Evolutionary conservation across 2,888 invertebrate genomes (phyloP), one percentile per base, ranked within the genome.

Genomic region (Yponomeuta sedellus): DNA sequence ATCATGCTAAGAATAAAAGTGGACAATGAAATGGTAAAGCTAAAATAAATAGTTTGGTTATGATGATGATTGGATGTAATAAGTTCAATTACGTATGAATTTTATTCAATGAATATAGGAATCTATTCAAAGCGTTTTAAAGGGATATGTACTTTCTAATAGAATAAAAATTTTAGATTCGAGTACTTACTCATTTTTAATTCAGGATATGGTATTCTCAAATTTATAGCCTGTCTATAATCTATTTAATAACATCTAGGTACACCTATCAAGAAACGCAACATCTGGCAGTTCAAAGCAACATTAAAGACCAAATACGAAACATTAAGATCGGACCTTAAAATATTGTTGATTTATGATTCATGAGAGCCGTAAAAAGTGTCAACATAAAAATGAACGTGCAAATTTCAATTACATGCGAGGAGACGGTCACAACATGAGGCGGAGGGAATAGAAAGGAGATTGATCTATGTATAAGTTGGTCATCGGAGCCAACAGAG

Each of bases 211-310:
- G 5, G 8, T 34, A 34, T 34, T 34, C 1, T 34, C 34, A 34
- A 34, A 34, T 5, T 34, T 34, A 34, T 34, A 34, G 34, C 34
- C 34, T 34, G 34, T 34, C 34, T 34, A 34, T 8, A 8, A 19
- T 58, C 58, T 58, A 58, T 19, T 20, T n/a, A 1, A 58, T 58
- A 58, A 58, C 58, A 19, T 75, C 68, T 70, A 71, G 77, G 71
- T 79, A 85, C 77, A 83, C 83, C 82, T 81, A 80, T 75, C 71
- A 61, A 34, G 2, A 61, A 76, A 81, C 77, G 10, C 16, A 76
- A 81, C 77, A 81, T 77, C 80, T 78, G 84, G 81, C 78, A 82
- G 89, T 86, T 52, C 88, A 74, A 90, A 90, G 89, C 89, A 80
- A 88, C 87, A 90, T 75, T 77, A 20, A 63, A 59, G 39, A 64